Percentiles rank a stretch among this genome's conserved stretches.
Conservation (phyloP, 2,888 invertebrate species). For the Argyresthia goedartella region DNA sequence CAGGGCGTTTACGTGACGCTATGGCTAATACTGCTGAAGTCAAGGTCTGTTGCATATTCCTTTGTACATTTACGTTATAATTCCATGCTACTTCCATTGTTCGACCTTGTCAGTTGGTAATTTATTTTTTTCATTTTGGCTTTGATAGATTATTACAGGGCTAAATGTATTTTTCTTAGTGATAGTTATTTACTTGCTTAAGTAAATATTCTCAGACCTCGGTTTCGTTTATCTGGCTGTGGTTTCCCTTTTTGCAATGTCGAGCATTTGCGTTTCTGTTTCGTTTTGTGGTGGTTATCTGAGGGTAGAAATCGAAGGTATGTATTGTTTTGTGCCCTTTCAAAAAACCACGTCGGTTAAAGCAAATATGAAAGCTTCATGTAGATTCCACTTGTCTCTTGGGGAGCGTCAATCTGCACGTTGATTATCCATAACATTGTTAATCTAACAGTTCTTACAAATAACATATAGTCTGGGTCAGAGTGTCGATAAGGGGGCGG, state of each 20-base stretch:
- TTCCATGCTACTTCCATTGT: constrained; percentile 37
- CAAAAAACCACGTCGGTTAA: no score
- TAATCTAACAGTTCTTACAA: no score
- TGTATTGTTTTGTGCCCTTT: no score
- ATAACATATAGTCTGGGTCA: no score
- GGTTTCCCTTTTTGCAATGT: background rate
- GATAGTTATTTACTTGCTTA: background rate
- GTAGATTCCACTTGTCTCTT: no score
- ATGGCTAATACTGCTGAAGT: constrained; percentile 47
- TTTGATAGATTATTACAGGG: background rate
- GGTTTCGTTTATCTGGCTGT: no score
- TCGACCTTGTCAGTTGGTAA: constrained; percentile 40
- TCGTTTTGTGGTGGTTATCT: background rate
- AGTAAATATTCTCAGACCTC: no score
- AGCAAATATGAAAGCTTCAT: no score
- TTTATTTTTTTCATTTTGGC: constrained; percentile 5
- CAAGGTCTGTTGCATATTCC: constrained; percentile 34
- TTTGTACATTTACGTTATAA: constrained; percentile 11
- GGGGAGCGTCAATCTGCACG: no score
- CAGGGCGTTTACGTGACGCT: constrained; percentile 4
- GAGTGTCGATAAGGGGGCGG: no score
- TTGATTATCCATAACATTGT: no score
- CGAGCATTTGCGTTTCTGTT: background rate
- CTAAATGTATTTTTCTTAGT: background rate
- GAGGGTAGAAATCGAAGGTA: no score